Base-by-base conservation (phyloP, 2,797 vertebrate species). In the Pipistrellus pipistrellus region DNA sequence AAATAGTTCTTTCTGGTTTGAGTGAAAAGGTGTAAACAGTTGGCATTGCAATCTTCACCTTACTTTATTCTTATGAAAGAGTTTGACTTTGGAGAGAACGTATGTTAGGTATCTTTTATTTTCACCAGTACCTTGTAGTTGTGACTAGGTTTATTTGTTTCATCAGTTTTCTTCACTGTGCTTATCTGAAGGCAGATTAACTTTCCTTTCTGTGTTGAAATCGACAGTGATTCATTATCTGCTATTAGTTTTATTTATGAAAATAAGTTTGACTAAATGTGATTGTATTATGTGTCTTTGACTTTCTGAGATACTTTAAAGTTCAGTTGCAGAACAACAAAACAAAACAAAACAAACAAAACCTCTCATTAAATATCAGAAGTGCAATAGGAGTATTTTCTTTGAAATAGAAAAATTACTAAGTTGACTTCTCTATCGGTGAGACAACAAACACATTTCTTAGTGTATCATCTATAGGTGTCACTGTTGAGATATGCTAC, bases 401-500 rank as follows among this genome's bases (percentile, higher is more conserved):
- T 55, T 64, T 66, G 44, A 38, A 78, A 62, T 17, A 48, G 38
- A 81, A 78, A 93, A 96, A 71, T 20, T 55, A 30, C 0, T 41
- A 32, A 46, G 55, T 13, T 27, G 77, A 44, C 62, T 90, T 85
- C 23, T 71, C 20, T 84, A 27, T 30, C 9, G 53, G 6, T 20
- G 21, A 78, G 30, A 38, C 46, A 32, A 55, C 15, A n/a, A 59
- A 53, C 4, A 55, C 12, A 68, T 84, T 93, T 95, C n/a, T 78
- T 71, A 59, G 46, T 73, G 68, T 6, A 51, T n/a, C 8, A 46
- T 25, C 96, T 78, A 9, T 93, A 97, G 96, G 88, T 97, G 97
- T 96, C 96, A 59, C 96, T 97, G 94, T 97, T 96, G 97, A 90
- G 85, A 94, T 78, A 69, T 1, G 23, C 14, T 93, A 27, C 11